These are phyloP conservation scores for Antitype chi DNA, from an alignment of 2,888 invertebrate genomes.

Conservation along the genomic window DNA sequence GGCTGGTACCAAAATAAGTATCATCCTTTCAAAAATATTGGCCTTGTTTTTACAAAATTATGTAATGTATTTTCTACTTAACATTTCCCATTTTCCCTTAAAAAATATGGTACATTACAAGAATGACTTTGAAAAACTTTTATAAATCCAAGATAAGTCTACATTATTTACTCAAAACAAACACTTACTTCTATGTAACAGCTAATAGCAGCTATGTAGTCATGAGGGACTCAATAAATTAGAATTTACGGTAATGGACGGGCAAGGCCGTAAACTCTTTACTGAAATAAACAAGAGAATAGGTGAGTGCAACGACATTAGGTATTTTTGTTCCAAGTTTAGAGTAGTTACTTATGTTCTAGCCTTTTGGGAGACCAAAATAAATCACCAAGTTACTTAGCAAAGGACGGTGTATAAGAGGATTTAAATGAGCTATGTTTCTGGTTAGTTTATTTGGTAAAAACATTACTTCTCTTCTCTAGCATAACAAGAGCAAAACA, in stretches of 20 bases:
- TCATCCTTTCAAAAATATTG: background rate
- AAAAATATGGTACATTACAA: background rate
- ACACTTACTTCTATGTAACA: conserved; percentile 51
- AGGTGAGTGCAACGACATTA: conserved; percentile 54
- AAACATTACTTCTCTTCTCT: background rate
- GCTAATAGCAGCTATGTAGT: conserved; percentile 43
- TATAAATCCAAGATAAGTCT: conserved; percentile 23
- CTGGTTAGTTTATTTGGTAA: background rate
- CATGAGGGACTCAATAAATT: conserved; percentile 69
- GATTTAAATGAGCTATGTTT: conserved; percentile 21
- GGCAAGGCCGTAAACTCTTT: conserved; percentile 56
- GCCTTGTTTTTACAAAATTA: background rate
- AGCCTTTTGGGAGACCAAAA: conserved; percentile 36
- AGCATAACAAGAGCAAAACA: background rate
- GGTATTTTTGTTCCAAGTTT: conserved; percentile 50
- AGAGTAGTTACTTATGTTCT: conserved; percentile 53
- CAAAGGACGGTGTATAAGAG: conserved; percentile 3
- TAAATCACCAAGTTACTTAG: conserved; percentile 29
- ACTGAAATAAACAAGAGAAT: conserved; percentile 37
- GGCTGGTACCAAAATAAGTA: no score
- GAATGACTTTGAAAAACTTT: conserved; percentile 4
- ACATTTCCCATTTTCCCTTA: background rate
- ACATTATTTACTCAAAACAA: conserved; percentile 51
- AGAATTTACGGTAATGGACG: conserved; percentile 71
- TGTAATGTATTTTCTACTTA: no score